Base-by-base conservation (phyloP, 2,888 invertebrate species). In the Drosophila parthenogenetica region DNA sequence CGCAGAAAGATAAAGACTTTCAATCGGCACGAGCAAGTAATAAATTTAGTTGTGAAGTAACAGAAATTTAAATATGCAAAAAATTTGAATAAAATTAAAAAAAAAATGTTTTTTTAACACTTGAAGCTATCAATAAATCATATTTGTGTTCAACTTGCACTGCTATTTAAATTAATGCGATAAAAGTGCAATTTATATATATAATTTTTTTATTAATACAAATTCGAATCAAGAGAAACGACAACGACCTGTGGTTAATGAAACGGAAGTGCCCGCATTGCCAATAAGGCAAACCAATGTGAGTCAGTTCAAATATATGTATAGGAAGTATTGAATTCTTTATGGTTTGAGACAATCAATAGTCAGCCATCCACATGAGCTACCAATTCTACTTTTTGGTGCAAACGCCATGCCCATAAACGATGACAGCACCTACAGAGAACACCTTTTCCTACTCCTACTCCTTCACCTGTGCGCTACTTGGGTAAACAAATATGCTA, bases 201-300 rank as follows among this genome's bases (percentile, higher is more conserved):
- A 29, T 29, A 29, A 1, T 8, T 8, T 8, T 29, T 7, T 29
- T 29, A 29, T 29, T 29, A 8, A 29, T 35, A 35, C 13, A 35
- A 35, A 13, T 35, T 8, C 29, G 29, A 29, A 8, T 29, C 29
- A 37, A 19, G 10, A 4, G 11, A 25, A 22, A 17, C 40, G 25
- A 19, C 62, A 48, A 40, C 35, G 58, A 62, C n/a, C 59, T 35
- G 7, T 8, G 64, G 10, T 68, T 35, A 29, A 17, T 32, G 11
- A 13, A 59, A 43, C 64, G 76, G 73, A 84, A 79, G 69, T 61
- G 51, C 66, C 45, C 60, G 48, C 57, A 49, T n/a, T 62, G 49
- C 59, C 50, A 43, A 65, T 61, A 55, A 49, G 53, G 54, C 58
- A 43, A 59, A 57, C 32, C 13, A 29, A 59, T 59, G 39, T 65